Evolutionary conservation across 2,888 invertebrate genomes (phyloP).

Genomic region (Cylindroiulus punctatus): DNA sequence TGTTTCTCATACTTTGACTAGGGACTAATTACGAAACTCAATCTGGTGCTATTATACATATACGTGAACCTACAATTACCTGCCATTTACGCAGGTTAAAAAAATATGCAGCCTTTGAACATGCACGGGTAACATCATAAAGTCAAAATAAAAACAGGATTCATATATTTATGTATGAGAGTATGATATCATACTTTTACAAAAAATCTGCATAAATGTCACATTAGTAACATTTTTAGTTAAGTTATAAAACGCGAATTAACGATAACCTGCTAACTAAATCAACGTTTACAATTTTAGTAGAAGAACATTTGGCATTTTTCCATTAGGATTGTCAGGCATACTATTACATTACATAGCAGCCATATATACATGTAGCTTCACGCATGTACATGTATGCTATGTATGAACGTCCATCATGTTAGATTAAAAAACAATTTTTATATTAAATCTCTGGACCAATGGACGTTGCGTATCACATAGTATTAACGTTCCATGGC

Average conservation of each 20-base stretch:
- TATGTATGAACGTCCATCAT: too few relatives aligned
- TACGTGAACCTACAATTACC: conserved; percentile 52
- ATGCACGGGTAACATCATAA: conserved; percentile 29
- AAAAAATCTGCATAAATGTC: neutral
- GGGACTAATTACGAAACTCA: conserved; percentile 54
- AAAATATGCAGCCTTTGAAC: conserved; percentile 51
- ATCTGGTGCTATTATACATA: conserved; percentile 52
- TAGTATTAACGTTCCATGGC: neutral
- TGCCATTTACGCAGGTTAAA: conserved; percentile 52
- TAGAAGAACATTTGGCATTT: too few relatives aligned
- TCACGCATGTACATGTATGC: too few relatives aligned
- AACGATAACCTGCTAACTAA: neutral
- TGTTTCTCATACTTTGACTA: conserved; percentile 50
- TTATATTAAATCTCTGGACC: too few relatives aligned
- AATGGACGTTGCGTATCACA: too few relatives aligned
- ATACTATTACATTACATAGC: too few relatives aligned
- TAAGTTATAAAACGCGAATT: neutral
- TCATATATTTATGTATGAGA: conserved; percentile 22
- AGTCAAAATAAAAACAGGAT: neutral
- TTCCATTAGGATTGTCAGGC: too few relatives aligned
- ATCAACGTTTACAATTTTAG: too few relatives aligned
- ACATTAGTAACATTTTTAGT: neutral
- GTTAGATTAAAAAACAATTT: too few relatives aligned
- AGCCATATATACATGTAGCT: too few relatives aligned
- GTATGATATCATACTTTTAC: neutral